These are phyloP conservation scores for Chloromyia formosa DNA, from an alignment of 2,888 invertebrate species.

Conservation along the genomic window DNA sequence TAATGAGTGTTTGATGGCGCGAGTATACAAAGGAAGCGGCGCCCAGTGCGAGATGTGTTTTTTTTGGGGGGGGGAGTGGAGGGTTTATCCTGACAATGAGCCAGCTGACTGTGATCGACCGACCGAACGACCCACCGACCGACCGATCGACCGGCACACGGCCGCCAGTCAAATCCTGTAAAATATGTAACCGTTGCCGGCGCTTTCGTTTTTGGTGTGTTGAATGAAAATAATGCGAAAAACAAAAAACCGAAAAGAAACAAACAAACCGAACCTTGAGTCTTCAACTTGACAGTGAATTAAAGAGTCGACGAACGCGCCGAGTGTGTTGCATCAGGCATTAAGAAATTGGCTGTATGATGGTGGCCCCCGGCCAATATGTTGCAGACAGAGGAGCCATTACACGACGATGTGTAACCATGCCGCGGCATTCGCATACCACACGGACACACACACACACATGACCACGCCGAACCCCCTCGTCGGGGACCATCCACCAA, in stretches of 20 bases:
- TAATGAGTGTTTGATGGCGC: too few species aligned
- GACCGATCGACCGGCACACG: background rate
- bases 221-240: too few species aligned
- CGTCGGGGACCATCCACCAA: too few species aligned
- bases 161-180: background rate
- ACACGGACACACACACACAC: background rate
- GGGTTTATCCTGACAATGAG: too few species aligned
- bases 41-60: too few species aligned
- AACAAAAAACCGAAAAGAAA: too few species aligned
- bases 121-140: background rate
- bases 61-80: too few species aligned
- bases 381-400: background rate
- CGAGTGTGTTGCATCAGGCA: background rate
- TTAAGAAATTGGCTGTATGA: constrained; percentile 12
- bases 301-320: background rate
- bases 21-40: too few species aligned
- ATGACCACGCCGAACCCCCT: too few species aligned
- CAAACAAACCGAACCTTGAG: background rate
- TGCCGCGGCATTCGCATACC: background rate
- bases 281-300: constrained; percentile 34
- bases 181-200: too few species aligned
- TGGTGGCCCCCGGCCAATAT: background rate
- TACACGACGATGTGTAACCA: constrained; percentile 2
- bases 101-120: too few species aligned
- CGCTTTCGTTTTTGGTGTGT: background rate